Percentiles rank a stretch among this genome's conserved stretches.
Conservation (phyloP, 2,113 vertebrate genomes). For the Corydoras maculifer region DNA sequence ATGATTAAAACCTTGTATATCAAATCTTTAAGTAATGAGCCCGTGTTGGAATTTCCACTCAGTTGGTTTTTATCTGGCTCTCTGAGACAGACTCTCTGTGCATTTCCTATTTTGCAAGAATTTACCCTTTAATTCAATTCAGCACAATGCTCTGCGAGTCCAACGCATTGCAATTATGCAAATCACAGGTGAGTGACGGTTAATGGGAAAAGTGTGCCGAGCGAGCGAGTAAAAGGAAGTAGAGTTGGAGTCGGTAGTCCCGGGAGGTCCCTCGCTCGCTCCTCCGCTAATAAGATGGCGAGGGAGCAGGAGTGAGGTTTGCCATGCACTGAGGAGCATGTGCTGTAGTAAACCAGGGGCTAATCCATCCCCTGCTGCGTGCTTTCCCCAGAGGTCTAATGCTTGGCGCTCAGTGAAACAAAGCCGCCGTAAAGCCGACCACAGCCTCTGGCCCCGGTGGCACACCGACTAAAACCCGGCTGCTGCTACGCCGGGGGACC, state of each 20-base stretch:
- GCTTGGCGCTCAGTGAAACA: conserved; percentile 70
- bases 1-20: too few relatives aligned
- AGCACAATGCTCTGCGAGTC: conserved; percentile 10
- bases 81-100: too few relatives aligned
- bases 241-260: conserved; percentile 36
- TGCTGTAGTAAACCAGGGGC: conserved; percentile 60
- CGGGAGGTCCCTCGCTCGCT: conserved; percentile 31
- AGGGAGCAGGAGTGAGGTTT: conserved; percentile 54
- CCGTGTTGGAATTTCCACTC: too few relatives aligned
- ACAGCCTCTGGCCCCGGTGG: conserved; percentile 40
- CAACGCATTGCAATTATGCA: conserved; percentile 35
- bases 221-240: conserved; percentile 42
- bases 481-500: conserved; percentile 18
- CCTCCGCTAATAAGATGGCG: conserved; percentile 28
- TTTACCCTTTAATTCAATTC: conserved; percentile 33
- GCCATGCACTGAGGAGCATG: conserved; percentile 66
- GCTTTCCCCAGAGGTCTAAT: conserved; percentile 73
- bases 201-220: conserved; percentile 42
- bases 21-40: too few relatives aligned
- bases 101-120: conserved; percentile 2
- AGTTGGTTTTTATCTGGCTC: too few relatives aligned
- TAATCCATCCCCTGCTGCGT: conserved; percentile 70
- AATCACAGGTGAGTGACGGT: conserved; percentile 45
- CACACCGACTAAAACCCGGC: conserved; percentile 8
- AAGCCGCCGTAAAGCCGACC: conserved; percentile 50